Percentiles rank a stretch among this genome's conserved stretches.
Evolutionary conservation across 2,888 invertebrate species (phyloP).

Genomic region (Eupithecia centaureata): DNA sequence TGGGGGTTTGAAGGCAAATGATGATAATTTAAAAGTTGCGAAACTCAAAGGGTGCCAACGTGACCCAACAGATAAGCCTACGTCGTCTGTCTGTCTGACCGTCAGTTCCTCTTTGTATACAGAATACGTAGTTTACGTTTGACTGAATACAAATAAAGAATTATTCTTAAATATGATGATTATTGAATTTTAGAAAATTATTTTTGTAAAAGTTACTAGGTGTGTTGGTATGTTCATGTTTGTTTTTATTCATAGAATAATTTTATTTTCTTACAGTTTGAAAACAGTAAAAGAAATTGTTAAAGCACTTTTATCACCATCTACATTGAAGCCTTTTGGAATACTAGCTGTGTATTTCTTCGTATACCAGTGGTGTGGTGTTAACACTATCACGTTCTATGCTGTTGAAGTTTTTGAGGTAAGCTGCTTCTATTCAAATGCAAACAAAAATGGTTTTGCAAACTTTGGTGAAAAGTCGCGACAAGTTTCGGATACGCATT

Average conservation of each 20-base stretch:
- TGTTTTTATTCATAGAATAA: neutral
- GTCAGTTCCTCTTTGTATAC: too few species aligned
- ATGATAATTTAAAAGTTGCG: too few species aligned
- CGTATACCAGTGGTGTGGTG: conserved; percentile 88
- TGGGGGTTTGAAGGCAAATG: too few species aligned
- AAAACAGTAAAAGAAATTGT: conserved; percentile 79
- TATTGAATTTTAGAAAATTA: too few species aligned
- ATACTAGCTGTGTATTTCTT: conserved; percentile 86
- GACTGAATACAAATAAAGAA: too few species aligned
- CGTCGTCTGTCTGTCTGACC: too few species aligned
- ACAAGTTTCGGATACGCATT: neutral
- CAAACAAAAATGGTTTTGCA: neutral
- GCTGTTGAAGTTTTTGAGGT: conserved; percentile 87
- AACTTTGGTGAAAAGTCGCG: neutral
- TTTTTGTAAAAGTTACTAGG: too few species aligned
- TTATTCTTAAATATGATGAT: too few species aligned
- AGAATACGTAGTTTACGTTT: too few species aligned
- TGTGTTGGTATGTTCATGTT: too few species aligned
- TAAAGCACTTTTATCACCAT: conserved; percentile 84
- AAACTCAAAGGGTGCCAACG: too few species aligned
- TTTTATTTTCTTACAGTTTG: conserved; percentile 61
- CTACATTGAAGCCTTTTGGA: conserved; percentile 86
- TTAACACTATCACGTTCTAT: conserved; percentile 88
- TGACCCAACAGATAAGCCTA: too few species aligned
- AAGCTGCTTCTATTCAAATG: conserved; percentile 25